These are phyloP conservation scores for Euwallacea similis DNA, from an alignment of 1,140 invertebrate genomes.

Conservation along the genomic window DNA sequence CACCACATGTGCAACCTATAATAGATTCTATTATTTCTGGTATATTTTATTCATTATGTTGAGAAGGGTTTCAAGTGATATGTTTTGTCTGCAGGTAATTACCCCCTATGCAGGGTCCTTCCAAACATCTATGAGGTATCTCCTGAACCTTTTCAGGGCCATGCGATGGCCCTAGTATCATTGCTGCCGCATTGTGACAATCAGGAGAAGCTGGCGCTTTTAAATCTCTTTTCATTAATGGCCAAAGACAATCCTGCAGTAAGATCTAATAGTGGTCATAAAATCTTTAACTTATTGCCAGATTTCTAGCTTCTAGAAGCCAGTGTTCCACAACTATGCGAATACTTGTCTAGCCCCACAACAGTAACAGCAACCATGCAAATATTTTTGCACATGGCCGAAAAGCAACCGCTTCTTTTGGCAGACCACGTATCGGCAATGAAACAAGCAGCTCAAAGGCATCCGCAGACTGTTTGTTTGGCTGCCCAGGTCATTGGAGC, in stretches of 20 bases:
- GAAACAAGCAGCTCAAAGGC: constrained; percentile 66
- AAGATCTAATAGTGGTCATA: not conserved
- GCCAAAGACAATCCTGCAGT: constrained; percentile 78
- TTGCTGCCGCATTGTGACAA: constrained; percentile 79
- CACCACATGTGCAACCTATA: constrained; percentile 84
- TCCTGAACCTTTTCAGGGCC: constrained; percentile 79
- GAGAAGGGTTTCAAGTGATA: not conserved
- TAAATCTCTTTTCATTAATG: constrained; percentile 79
- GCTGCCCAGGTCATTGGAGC: constrained; percentile 68
- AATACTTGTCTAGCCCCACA: constrained; percentile 64
- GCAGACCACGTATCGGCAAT: constrained; percentile 69
- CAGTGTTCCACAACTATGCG: constrained; percentile 74
- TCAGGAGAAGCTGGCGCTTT: constrained; percentile 79
- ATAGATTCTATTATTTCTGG: constrained; percentile 87
- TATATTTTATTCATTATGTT: constrained; percentile 46
- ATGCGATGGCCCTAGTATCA: constrained; percentile 78
- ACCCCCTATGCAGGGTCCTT: constrained; percentile 79
- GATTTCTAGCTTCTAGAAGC: constrained; percentile 68
- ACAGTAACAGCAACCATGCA: constrained; percentile 68
- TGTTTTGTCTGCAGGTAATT: constrained; percentile 68
- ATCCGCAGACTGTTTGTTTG: constrained; percentile 67
- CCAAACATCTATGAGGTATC: constrained; percentile 88
- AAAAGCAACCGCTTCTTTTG: constrained; percentile 66
- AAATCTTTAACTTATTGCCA: not conserved
- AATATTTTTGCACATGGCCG: constrained; percentile 76